Evolutionary conservation across 2,888 invertebrate genomes (phyloP), one percentile per base, ranked within the genome.

Genomic region (Platerodrilus igneus): DNA sequence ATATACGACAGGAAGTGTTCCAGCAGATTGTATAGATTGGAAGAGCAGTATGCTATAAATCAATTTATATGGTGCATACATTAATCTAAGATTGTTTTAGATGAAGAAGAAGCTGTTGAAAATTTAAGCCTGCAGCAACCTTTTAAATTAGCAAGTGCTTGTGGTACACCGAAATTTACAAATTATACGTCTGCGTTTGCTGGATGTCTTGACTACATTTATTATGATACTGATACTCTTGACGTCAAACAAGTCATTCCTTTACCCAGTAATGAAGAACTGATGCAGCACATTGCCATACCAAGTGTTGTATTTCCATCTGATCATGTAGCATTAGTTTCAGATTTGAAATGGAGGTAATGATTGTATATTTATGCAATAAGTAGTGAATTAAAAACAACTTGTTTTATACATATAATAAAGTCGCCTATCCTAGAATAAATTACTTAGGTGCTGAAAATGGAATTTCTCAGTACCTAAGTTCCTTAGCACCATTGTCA

Each of bases 201-300:
- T 7, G 93, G 81, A 29, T 92, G 92, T 45, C 71, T 95, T 35
- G 95, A 95, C 70, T 95, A 94, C 59, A 92, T 95, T 56, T 93
- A 81, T 67, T 85, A 85, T 57, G 84, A 91, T 53, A 75, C 69
- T 34, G 69, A 76, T 34, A 69, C 73, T 36, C 62, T 88, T 10
- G 57, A 68, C 49, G 78, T 89, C 1, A 66, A 75, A 30, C 74
- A 83, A 74, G 79, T 85, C 1, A 75, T 93, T 43, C 92, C 93
- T 0, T 69, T 91, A 55, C 91, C 92, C 0, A 77, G 77, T 15
- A 72, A 79, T 26, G 84, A 87, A 52, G 86, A 91, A 60, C 70
- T 95, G n/a, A 75, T 68, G 35, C 67, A 77, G 30, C 72, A 88
- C 56, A 74, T 69, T 16, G 94, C 90, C 1, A 73, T 96, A 48